These are phyloP conservation scores for Ostrea edulis DNA, from an alignment of 1,140 invertebrate genomes.

Conservation along the genomic window DNA sequence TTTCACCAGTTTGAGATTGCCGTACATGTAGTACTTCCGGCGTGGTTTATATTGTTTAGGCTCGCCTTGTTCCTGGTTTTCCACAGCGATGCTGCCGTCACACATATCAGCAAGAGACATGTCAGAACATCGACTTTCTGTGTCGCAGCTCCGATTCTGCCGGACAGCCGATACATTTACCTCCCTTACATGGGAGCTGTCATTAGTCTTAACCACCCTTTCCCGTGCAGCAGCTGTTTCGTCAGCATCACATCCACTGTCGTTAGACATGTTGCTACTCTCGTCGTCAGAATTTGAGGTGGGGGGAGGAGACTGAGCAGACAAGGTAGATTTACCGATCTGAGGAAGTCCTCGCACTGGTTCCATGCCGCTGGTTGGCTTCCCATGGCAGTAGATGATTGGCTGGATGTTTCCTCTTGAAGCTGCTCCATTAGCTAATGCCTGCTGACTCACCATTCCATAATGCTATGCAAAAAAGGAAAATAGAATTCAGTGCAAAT, in stretches of 20 bases:
- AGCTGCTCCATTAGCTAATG: slow-evolving; percentile 33
- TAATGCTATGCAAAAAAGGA: slow-evolving; percentile 48
- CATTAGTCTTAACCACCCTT: not conserved
- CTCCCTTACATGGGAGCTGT: not conserved
- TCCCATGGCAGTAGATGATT: slow-evolving; percentile 54
- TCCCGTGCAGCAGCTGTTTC: not conserved
- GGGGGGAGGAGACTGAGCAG: not conserved
- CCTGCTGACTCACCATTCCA: slow-evolving; percentile 48
- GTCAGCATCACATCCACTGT: slow-evolving; percentile 56
- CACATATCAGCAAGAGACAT: slow-evolving; percentile 52
- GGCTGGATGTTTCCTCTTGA: slow-evolving; percentile 48
- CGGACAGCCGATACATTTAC: not conserved
- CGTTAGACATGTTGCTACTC: slow-evolving; percentile 54
- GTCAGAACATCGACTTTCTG: slow-evolving; percentile 52
- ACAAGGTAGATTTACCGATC: not conserved
- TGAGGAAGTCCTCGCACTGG: not conserved
- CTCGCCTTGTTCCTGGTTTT: slow-evolving; percentile 30
- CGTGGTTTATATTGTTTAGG: slow-evolving; percentile 60
- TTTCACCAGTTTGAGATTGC: slow-evolving; percentile 73
- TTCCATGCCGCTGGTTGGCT: not conserved
- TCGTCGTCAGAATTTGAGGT: slow-evolving; percentile 48
- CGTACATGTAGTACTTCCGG: slow-evolving; percentile 75
- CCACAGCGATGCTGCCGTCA: slow-evolving; percentile 12
- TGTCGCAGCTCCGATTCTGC: slow-evolving; percentile 35
- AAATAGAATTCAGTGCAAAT: not conserved